A percentile compares a stretch with the other conserved stretches of the same genome.
Conservation (phyloP, 2,888 invertebrate genomes). For the Melinaea marsaeus region DNA sequence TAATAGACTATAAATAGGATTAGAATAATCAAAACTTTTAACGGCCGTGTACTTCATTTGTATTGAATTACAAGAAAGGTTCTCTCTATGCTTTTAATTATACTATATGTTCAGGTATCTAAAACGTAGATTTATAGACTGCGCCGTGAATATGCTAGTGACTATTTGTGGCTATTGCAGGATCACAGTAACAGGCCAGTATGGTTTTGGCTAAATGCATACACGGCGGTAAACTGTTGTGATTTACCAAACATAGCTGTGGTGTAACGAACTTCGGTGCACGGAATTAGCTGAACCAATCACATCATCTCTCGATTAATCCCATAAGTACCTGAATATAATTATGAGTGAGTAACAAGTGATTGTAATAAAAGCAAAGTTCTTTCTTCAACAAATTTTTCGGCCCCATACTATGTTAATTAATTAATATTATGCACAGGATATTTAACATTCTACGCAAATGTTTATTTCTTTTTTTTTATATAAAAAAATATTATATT, state of each 20-base stretch:
- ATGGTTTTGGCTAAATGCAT: conserved; percentile 18
- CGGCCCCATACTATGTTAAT: too few relatives aligned
- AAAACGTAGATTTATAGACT: conserved; percentile 2
- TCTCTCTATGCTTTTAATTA: neutral
- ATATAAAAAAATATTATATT: too few relatives aligned
- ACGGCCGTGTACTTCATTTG: neutral
- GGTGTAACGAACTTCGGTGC: conserved; percentile 29
- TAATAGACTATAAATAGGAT: conserved; percentile 12
- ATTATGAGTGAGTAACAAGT: neutral
- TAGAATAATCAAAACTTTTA: neutral
- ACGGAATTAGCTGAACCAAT: conserved; percentile 27
- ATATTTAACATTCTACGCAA: too few relatives aligned
- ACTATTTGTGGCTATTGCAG: conserved; percentile 2
- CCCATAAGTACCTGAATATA: neutral
- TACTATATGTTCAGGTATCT: neutral
- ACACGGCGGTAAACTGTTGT: conserved; percentile 22
- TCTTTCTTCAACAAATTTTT: too few relatives aligned
- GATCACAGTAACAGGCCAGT: conserved; percentile 12
- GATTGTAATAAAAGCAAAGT: too few relatives aligned
- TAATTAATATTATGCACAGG: too few relatives aligned
- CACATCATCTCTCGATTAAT: neutral
- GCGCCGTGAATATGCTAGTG: neutral
- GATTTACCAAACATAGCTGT: conserved; percentile 27
- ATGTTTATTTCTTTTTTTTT: too few relatives aligned
- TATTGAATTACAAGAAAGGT: neutral